These are phyloP conservation scores for Opisthocomus hoazin DNA, from an alignment of 2,113 vertebrate species.

Conservation along the genomic window DNA sequence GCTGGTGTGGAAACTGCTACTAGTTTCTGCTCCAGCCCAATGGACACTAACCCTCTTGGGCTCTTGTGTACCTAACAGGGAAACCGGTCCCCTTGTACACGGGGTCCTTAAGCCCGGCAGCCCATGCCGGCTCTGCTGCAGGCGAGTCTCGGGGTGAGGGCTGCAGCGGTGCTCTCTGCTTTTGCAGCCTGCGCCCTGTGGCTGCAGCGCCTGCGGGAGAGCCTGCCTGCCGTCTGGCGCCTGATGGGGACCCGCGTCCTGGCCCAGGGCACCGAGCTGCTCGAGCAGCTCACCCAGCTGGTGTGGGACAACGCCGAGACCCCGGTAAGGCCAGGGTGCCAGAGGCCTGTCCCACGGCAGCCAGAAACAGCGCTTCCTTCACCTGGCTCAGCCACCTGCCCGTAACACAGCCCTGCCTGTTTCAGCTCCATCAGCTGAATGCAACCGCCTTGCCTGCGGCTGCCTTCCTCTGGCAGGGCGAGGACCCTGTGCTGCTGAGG, in stretches of 20 bases:
- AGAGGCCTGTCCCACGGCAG: rapidly evolving
- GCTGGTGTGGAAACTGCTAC: background rate
- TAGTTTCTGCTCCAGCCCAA: background rate
- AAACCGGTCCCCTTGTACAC: background rate
- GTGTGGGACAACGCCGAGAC: slow-evolving; percentile 84
- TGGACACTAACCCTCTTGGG: background rate
- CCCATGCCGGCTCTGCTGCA: rapidly evolving
- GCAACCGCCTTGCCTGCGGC: background rate
- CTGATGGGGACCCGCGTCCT: slow-evolving; percentile 57
- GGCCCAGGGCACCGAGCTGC: slow-evolving; percentile 37
- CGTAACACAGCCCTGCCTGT: background rate
- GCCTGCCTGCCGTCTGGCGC: slow-evolving; percentile 69
- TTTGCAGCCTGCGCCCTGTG: slow-evolving; percentile 79
- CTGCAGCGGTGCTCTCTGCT: background rate
- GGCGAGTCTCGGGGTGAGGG: rapidly evolving
- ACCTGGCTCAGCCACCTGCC: background rate
- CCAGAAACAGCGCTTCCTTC: background rate
- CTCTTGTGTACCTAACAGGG: rapidly evolving
- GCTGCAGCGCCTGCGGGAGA: slow-evolving; percentile 78
- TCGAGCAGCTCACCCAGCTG: slow-evolving; percentile 67
- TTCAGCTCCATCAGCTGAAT: background rate
- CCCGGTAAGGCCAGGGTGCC: slow-evolving; percentile 61
- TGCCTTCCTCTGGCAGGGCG: background rate
- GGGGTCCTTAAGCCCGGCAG: background rate
- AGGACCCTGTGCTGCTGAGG: background rate